These are phyloP conservation scores for Vombatus ursinus DNA, from an alignment of 2,113 vertebrate species.

Conservation along the genomic window DNA sequence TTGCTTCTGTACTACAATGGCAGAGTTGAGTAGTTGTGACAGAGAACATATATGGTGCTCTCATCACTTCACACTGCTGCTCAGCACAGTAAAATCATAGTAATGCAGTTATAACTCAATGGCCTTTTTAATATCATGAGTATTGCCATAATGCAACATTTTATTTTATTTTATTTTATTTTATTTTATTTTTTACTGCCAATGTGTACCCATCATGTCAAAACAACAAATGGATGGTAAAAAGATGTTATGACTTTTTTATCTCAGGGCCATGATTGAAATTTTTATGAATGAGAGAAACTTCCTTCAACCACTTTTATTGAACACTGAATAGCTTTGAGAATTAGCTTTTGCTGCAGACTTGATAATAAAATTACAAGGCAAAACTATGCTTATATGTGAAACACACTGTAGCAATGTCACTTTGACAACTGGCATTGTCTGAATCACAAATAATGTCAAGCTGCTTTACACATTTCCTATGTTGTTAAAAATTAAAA, in stretches of 20 bases:
- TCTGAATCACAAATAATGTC: not conserved
- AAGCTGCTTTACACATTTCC: not conserved
- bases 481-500: not conserved
- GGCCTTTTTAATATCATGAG: not conserved
- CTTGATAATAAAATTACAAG: not conserved
- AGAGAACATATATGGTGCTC: not conserved
- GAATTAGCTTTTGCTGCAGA: not conserved
- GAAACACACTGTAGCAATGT: not conserved
- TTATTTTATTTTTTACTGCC: not conserved
- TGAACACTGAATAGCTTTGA: not conserved
- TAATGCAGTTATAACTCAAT: not conserved
- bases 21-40: not conserved
- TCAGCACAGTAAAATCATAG: not conserved
- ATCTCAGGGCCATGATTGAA: not conserved
- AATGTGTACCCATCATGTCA: not conserved
- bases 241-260: not conserved
- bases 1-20: not conserved
- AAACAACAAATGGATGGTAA: not conserved
- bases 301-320: not conserved
- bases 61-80: not conserved
- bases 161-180: not conserved
- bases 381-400: not conserved
- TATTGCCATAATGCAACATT: not conserved
- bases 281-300: not conserved
- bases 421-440: not conserved